Percentiles rank a stretch among this genome's conserved stretches.
phyloP scores from a whole-genome alignment of 1,140 invertebrate species.

The Theocolax elegans region DNA sequence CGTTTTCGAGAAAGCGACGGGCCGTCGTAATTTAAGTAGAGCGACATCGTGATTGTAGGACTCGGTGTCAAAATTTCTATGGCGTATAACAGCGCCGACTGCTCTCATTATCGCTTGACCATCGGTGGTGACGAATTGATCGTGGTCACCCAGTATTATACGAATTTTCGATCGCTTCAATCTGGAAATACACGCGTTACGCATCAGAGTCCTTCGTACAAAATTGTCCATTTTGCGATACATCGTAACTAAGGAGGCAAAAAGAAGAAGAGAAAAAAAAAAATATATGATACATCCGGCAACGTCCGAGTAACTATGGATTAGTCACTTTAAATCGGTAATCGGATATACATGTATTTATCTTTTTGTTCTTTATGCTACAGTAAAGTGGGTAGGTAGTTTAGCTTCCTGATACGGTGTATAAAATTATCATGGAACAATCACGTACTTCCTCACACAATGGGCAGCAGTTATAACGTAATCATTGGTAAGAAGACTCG shows the following conservation, averaged over 20 bases:
- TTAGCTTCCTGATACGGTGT: too few relatives aligned
- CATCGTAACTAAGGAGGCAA: too few relatives aligned
- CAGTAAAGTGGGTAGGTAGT: too few relatives aligned
- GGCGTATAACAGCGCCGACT: conserved; percentile 80
- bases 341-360: too few relatives aligned
- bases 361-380: too few relatives aligned
- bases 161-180: conserved; percentile 82
- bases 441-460: conserved; percentile 72
- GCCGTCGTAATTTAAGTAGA: conserved; percentile 79
- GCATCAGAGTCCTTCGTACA: too few relatives aligned
- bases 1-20: conserved; percentile 81
- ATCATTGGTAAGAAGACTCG: conserved; percentile 81
- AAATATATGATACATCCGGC: too few relatives aligned
- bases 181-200: too few relatives aligned
- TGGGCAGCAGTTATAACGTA: conserved; percentile 77
- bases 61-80: conserved; percentile 83
- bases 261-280: too few relatives aligned
- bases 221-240: too few relatives aligned
- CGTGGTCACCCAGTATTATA: conserved; percentile 83
- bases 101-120: conserved; percentile 81
- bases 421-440: conserved; percentile 23
- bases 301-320: too few relatives aligned
- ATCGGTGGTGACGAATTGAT: conserved; percentile 82
- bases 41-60: conserved; percentile 91
- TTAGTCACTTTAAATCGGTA: too few relatives aligned